phyloP scores from a whole-genome alignment of 53 echinoderm and acorn worm species.

The Apostichopus leukothele region DNA sequence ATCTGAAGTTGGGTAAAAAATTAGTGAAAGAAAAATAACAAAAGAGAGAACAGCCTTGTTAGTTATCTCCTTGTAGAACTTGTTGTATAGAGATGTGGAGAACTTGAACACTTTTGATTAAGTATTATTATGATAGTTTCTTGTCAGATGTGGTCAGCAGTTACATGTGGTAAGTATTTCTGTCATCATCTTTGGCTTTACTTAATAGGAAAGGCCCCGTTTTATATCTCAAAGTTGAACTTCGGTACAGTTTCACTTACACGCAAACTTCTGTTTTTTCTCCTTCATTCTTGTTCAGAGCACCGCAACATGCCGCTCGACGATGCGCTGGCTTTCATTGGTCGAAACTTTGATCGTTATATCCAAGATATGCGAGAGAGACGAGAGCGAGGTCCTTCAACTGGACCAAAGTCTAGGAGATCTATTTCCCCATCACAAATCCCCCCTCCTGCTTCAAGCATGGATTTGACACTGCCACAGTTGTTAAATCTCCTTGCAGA shows the following conservation, averaged over 20 bases:
- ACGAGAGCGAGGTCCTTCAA: constrained; percentile 46
- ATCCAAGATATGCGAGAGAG: constrained; percentile 84
- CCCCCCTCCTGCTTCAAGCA: constrained; percentile 19
- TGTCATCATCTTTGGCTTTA: neutral
- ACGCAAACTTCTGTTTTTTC: constrained; percentile 29
- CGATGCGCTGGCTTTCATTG: constrained; percentile 89
- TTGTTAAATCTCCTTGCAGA: constrained; percentile 91
- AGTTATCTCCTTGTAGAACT: no score
- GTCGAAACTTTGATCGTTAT: constrained; percentile 90
- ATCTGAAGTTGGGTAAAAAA: no score
- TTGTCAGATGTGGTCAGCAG: no score
- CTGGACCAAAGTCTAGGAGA: constrained; percentile 33
- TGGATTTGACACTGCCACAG: constrained; percentile 91
- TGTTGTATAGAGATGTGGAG: no score
- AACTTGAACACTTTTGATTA: neutral
- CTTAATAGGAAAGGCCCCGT: neutral
- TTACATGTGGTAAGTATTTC: neutral
- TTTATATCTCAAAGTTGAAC: neutral
- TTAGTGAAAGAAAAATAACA: no score
- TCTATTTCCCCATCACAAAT: constrained; percentile 39
- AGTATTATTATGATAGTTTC: neutral
- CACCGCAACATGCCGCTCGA: constrained; percentile 99
- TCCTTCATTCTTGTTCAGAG: constrained; percentile 63
- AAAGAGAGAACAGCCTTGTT: no score
- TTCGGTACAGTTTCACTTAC: neutral